Evolutionary conservation across 2,797 vertebrate species (phyloP).

Genomic region (Acipenser transmontanus): DNA sequence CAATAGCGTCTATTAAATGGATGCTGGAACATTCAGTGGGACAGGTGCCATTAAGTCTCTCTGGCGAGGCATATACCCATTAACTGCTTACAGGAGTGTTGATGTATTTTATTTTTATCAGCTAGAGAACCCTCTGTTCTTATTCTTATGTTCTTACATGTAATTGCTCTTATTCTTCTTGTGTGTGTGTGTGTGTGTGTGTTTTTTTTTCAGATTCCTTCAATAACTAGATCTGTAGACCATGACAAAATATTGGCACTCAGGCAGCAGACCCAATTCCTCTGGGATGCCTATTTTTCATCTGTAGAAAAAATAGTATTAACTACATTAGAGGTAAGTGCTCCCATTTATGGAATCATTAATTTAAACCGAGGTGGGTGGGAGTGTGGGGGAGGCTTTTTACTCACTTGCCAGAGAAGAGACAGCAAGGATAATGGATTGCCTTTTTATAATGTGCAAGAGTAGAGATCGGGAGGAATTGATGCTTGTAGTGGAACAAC

Average conservation of each 20-base stretch:
- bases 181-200: neutral
- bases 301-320: constrained; percentile 68
- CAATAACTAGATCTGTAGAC: constrained; percentile 64
- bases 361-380: constrained; percentile 6
- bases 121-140: constrained; percentile 24
- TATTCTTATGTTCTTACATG: constrained; percentile 17
- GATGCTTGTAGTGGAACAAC: constrained; percentile 21
- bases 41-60: neutral
- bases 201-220: constrained; percentile 56
- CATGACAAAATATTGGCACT: constrained; percentile 64
- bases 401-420: neutral
- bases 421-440: constrained; percentile 17
- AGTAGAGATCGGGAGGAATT: constrained; percentile 5
- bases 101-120: constrained; percentile 6
- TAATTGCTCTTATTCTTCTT: neutral
- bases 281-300: constrained; percentile 75
- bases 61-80: neutral
- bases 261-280: constrained; percentile 72
- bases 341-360: constrained; percentile 14
- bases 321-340: constrained; percentile 69
- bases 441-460: constrained; percentile 12
- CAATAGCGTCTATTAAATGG: neutral
- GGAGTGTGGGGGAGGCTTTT: neutral
- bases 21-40: neutral
- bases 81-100: neutral